Conservation (phyloP, 2,888 invertebrate genomes). For the Bugulina stolonifera region DNA sequence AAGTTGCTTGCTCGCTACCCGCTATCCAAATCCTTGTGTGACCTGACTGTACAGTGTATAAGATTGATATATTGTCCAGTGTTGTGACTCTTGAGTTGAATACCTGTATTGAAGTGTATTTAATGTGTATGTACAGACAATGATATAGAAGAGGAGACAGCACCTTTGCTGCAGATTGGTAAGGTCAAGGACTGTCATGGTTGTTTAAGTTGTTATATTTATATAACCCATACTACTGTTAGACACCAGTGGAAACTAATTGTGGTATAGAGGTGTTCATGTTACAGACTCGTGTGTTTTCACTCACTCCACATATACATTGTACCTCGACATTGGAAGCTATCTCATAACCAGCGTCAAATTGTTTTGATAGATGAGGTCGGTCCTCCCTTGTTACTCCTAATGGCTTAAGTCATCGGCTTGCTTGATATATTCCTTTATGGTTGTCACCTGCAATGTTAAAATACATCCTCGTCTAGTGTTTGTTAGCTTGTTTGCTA, state of each 20-base stretch:
- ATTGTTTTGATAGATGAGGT: no score
- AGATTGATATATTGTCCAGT: background rate
- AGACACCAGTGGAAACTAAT: background rate
- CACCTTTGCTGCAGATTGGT: constrained; percentile 1
- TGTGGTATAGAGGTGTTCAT: background rate
- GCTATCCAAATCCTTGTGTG: background rate
- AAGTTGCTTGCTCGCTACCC: background rate
- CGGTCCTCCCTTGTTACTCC: no score
- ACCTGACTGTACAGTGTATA: background rate
- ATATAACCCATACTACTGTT: background rate
- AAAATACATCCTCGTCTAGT: no score
- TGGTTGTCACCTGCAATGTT: no score
- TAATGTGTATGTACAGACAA: background rate
- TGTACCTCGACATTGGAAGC: no score
- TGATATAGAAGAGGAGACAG: background rate
- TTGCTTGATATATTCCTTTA: no score
- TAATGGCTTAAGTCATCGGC: no score
- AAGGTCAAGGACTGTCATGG: background rate
- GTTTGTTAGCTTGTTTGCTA: no score
- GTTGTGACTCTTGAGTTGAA: background rate
- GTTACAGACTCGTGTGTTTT: no score
- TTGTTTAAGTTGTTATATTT: background rate
- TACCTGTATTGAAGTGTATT: background rate
- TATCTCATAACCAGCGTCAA: no score
- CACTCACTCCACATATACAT: no score